A percentile compares a stretch with the other conserved stretches of the same genome.
These are phyloP conservation scores for Xanthorhoe designata DNA, from an alignment of 2,888 invertebrate genomes.

Conservation along the genomic window DNA sequence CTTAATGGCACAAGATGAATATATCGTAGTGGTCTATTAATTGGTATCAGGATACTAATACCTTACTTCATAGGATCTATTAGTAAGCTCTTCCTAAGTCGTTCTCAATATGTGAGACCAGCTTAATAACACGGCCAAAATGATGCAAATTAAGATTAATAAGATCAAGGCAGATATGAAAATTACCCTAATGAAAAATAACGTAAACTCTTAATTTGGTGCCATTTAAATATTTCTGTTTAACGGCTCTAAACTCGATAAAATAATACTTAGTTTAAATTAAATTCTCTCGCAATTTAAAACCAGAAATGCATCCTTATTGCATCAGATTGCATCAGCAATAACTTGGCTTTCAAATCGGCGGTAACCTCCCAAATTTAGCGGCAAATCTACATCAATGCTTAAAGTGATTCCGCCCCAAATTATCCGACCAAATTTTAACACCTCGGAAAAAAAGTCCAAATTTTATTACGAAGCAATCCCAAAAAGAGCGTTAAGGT, in stretches of 20 bases:
- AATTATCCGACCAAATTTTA: conserved; percentile 35
- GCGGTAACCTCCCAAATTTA: conserved; percentile 28
- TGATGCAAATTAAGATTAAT: background rate
- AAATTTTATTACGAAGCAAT: conserved; percentile 36
- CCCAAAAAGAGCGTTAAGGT: conserved; percentile 37
- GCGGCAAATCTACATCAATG: conserved; percentile 24
- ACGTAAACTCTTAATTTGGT: background rate
- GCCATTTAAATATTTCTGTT: background rate
- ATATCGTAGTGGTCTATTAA: too few relatives aligned
- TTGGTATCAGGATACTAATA: too few relatives aligned
- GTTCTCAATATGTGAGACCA: too few relatives aligned
- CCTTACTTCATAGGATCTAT: too few relatives aligned
- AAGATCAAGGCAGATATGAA: background rate
- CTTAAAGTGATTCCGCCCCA: conserved; percentile 25
- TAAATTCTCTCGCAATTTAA: background rate
- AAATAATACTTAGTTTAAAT: conserved; percentile 3
- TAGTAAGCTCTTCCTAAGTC: too few relatives aligned
- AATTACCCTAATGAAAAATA: background rate
- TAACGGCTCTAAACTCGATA: background rate
- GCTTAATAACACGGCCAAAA: too few relatives aligned
- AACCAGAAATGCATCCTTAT: conserved; percentile 12
- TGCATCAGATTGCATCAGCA: conserved; percentile 16
- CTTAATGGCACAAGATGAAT: too few relatives aligned
- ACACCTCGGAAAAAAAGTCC: conserved; percentile 34
- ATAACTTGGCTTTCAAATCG: conserved; percentile 12